Conservation (phyloP, 2,113 vertebrate species). For the Equus quagga region DNA sequence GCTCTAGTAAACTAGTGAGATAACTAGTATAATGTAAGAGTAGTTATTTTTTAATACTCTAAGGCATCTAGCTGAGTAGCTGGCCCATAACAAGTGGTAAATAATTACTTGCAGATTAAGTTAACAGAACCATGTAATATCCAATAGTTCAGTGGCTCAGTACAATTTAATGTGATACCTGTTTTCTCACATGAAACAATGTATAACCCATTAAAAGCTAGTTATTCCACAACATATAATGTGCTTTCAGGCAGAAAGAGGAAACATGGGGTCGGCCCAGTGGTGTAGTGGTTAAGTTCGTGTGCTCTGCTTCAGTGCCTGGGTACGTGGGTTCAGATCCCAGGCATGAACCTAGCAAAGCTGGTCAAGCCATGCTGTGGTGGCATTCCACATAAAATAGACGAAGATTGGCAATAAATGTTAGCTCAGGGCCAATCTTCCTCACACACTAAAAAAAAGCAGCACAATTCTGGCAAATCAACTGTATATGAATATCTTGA, state of each 20-base stretch:
- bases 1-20: background rate
- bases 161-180: background rate
- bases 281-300: no score
- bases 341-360: no score
- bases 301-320: no score
- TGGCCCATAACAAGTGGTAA: background rate
- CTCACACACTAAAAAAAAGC: no score
- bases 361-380: no score
- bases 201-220: background rate
- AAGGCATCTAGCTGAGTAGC: background rate
- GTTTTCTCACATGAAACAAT: slow-evolving; percentile 12
- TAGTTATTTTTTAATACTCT: slow-evolving; percentile 21
- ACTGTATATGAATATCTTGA: background rate
- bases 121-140: background rate
- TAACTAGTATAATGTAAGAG: background rate
- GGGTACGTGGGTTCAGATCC: no score
- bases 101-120: background rate
- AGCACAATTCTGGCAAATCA: background rate
- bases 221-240: background rate
- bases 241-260: background rate
- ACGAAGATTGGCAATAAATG: no score
- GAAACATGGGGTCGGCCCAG: background rate
- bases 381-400: no score
- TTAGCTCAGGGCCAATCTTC: no score
- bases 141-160: background rate